Evolutionary conservation across 2,797 vertebrate genomes (phyloP).

Genomic region (Phoxinus dragarum): DNA sequence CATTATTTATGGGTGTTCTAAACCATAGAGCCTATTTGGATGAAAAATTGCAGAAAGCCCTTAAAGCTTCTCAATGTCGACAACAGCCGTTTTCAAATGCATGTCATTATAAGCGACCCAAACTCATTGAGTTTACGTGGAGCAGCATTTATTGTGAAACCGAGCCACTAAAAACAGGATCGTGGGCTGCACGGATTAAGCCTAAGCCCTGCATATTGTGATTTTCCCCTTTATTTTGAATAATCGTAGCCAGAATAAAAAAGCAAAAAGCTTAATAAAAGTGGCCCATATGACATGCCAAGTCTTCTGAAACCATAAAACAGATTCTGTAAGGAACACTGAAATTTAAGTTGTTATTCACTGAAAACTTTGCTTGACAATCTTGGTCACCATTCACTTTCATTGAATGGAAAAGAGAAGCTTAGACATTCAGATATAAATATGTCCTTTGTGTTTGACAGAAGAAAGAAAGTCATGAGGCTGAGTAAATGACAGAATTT

Average conservation of each 20-base stretch:
- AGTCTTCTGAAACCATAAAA: neutral
- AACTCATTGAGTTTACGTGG: no score
- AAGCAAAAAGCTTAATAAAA: neutral
- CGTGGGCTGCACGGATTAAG: no score
- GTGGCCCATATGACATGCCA: neutral
- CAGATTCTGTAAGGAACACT: neutral
- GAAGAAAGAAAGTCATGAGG: neutral
- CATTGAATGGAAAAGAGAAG: neutral
- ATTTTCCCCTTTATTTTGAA: neutral
- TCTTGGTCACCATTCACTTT: neutral
- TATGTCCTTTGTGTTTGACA: neutral
- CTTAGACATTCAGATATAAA: neutral
- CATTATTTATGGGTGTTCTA: neutral
- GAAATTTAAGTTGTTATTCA: neutral
- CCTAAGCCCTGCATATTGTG: no score
- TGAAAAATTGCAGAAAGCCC: neutral
- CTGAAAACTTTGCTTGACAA: neutral
- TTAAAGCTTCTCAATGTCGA: neutral
- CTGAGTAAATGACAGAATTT: slow-evolving; percentile 5
- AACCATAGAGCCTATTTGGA: neutral
- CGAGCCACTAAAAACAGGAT: neutral
- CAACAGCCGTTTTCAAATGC: neutral
- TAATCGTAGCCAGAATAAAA: neutral
- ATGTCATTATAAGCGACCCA: neutral
- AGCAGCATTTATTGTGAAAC: no score